Conservation (phyloP, 2,113 vertebrate genomes). For the Halcyon malimbica region DNA sequence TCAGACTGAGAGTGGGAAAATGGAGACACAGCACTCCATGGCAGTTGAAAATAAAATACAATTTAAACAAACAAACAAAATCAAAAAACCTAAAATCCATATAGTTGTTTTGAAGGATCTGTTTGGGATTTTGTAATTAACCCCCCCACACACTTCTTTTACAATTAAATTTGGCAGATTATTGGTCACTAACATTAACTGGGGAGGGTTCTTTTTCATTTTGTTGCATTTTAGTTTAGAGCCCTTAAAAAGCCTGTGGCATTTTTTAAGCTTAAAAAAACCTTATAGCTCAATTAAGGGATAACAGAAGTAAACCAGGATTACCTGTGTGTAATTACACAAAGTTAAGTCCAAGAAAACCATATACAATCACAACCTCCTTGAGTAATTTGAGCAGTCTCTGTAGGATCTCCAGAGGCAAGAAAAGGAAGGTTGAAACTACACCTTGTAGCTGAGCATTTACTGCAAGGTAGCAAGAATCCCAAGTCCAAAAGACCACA, state of each 20-base stretch:
- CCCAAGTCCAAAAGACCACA: neutral
- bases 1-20: neutral
- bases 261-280: conserved; percentile 49
- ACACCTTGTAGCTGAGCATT: neutral
- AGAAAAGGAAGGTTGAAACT: neutral
- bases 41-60: neutral
- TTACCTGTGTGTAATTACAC: conserved; percentile 41
- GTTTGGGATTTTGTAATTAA: conserved; percentile 1
- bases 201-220: neutral
- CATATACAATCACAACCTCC: neutral
- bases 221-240: conserved; percentile 38
- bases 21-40: neutral
- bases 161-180: conserved; percentile 21
- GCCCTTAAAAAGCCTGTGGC: conserved; percentile 11
- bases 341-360: conserved; percentile 42
- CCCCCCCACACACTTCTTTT: neutral
- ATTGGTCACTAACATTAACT: neutral
- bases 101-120: neutral
- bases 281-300: conserved; percentile 47
- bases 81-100: neutral
- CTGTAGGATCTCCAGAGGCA: neutral
- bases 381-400: conserved; percentile 3
- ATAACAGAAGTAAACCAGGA: conserved; percentile 64
- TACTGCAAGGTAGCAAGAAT: neutral
- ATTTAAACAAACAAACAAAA: neutral